Percentiles rank a stretch among this genome's conserved stretches.
Evolutionary conservation across 2,113 vertebrate species (phyloP).

Genomic region (Pica pica): DNA sequence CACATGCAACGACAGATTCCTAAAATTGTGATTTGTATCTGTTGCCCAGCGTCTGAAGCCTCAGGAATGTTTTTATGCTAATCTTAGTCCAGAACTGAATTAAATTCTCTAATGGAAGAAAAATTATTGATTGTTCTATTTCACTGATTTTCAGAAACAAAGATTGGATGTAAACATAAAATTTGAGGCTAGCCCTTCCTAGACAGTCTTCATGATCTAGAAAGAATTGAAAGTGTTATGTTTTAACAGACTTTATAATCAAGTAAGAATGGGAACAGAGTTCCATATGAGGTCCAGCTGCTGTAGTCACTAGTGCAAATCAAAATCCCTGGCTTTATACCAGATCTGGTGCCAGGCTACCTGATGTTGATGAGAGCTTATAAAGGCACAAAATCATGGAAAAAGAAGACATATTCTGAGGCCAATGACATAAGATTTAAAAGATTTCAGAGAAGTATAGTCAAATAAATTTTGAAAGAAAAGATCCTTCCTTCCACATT

Average conservation of each 20-base stretch:
- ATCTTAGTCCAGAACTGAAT: background rate
- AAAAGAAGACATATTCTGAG: background rate
- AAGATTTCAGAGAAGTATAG: background rate
- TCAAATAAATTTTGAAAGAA: background rate
- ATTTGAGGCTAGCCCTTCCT: background rate
- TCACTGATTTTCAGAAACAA: background rate
- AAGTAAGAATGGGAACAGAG: background rate
- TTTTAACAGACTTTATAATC: background rate
- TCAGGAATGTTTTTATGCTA: background rate
- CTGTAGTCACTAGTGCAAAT: background rate
- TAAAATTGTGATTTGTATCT: background rate
- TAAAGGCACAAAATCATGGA: background rate
- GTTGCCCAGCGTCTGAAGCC: background rate
- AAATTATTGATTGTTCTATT: background rate
- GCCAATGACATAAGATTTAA: background rate
- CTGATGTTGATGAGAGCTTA: background rate
- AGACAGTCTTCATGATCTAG: background rate
- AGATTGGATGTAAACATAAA: background rate
- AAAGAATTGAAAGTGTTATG: background rate
- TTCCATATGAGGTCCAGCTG: background rate
- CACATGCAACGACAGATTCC: background rate
- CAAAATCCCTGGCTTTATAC: background rate
- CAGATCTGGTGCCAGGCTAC: background rate
- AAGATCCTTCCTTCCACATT: background rate
- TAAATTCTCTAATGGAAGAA: background rate